Conservation (phyloP, 2,797 vertebrate species). For the Heterohyrax brucei region DNA sequence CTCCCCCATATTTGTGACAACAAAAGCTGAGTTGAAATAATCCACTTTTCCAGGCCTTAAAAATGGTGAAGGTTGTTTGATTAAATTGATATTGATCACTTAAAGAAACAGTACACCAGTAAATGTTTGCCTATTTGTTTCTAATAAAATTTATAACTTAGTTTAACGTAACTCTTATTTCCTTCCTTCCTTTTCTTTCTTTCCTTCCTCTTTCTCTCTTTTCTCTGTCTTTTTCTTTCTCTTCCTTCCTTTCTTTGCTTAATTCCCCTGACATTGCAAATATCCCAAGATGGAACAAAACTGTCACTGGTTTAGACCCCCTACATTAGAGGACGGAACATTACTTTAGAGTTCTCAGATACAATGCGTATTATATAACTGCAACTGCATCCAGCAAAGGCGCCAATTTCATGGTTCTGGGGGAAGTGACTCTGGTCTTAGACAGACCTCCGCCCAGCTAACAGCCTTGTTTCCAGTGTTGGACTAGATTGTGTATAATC, state of each 20-base stretch:
- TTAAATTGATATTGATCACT: neutral
- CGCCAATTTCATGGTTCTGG: neutral
- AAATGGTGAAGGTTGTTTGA: conserved; percentile 31
- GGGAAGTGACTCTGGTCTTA: neutral
- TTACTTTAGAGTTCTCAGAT: neutral
- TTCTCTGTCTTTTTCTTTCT: neutral
- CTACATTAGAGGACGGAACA: neutral
- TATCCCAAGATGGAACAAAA: neutral
- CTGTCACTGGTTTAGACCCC: neutral
- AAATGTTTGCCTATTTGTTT: neutral
- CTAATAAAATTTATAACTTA: neutral
- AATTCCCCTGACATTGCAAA: neutral
- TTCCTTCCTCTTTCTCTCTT: too few species aligned
- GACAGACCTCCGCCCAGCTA: neutral
- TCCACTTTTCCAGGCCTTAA: neutral
- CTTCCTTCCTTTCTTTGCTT: too few species aligned
- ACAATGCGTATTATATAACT: neutral
- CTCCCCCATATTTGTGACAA: neutral
- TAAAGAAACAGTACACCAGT: neutral
- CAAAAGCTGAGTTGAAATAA: conserved; percentile 28
- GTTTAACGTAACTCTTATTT: conserved; percentile 41
- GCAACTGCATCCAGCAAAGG: neutral
- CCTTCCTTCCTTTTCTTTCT: neutral
- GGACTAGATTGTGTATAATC: neutral
- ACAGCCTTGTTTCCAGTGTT: neutral